Conservation (phyloP, 2,888 invertebrate genomes). For the Tipula vernalis region DNA sequence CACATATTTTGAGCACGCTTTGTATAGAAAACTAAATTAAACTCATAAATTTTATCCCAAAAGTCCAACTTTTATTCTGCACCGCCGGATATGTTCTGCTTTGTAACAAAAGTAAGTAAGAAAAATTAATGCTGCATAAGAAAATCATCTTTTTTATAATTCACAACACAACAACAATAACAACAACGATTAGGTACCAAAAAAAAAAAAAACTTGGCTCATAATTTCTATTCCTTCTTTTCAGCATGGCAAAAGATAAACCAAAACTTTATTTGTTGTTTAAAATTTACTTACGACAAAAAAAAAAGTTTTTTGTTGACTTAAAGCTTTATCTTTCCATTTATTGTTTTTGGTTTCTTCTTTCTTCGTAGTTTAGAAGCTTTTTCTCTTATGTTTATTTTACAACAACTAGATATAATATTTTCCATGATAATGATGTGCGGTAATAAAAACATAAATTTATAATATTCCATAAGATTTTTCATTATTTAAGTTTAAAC, state of each 20-base stretch:
- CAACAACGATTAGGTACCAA: background rate
- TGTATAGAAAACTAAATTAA: too few relatives aligned
- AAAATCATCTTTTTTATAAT: background rate
- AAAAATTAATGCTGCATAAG: background rate
- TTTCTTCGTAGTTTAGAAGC: too few relatives aligned
- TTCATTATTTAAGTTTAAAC: background rate
- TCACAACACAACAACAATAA: background rate
- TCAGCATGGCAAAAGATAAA: background rate
- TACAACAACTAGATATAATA: background rate
- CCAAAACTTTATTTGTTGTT: background rate
- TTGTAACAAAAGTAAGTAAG: background rate
- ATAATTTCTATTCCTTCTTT: background rate
- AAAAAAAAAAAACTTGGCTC: background rate
- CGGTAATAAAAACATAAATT: background rate
- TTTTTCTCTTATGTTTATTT: background rate
- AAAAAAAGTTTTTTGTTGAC: background rate
- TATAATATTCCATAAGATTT: background rate
- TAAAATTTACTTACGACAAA: background rate
- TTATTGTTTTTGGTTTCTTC: background rate
- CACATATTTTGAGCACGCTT: too few relatives aligned
- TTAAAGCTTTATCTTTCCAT: background rate
- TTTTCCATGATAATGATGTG: background rate
- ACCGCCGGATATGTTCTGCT: background rate
- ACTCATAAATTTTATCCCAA: background rate
- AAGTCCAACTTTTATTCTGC: background rate